Percentiles rank a stretch among this genome's conserved stretches.
Conservation (phyloP, 2,797 vertebrate genomes). For the Chelonia mydas region DNA sequence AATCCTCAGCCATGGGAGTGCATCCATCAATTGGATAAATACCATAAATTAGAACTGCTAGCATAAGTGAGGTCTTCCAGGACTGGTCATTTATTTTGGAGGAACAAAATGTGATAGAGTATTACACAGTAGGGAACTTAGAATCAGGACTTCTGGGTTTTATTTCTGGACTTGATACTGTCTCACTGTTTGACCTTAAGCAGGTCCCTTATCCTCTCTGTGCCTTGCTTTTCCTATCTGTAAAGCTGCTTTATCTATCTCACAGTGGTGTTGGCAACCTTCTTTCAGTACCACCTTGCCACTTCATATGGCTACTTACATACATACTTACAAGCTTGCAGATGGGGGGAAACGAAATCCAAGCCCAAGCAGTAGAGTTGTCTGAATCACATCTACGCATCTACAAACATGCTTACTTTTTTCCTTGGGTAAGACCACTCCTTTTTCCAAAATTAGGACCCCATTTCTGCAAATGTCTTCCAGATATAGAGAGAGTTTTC, state of each 20-base stretch:
- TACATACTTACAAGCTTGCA: neutral
- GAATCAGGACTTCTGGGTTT: neutral
- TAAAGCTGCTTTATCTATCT: neutral
- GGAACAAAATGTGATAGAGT: constrained; percentile 7
- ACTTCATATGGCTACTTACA: neutral
- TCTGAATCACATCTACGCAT: neutral
- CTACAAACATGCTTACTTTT: neutral
- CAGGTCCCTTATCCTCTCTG: constrained; percentile 5
- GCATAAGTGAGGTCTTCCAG: neutral
- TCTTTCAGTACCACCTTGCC: neutral
- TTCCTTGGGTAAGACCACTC: neutral
- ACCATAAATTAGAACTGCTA: neutral
- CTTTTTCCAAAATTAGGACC: neutral
- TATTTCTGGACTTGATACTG: neutral
- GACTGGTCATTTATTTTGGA: neutral
- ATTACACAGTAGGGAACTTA: constrained; percentile 16
- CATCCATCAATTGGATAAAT: neutral
- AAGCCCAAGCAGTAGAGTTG: neutral
- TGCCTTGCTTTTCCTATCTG: neutral
- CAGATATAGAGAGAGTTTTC: neutral
- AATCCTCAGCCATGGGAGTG: neutral
- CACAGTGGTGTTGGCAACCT: fast-evolving
- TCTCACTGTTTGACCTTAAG: neutral
- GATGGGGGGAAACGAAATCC: neutral
- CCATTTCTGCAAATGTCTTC: neutral